phyloP scores from a whole-genome alignment of 2,113 vertebrate species.

The Alces alces region DNA sequence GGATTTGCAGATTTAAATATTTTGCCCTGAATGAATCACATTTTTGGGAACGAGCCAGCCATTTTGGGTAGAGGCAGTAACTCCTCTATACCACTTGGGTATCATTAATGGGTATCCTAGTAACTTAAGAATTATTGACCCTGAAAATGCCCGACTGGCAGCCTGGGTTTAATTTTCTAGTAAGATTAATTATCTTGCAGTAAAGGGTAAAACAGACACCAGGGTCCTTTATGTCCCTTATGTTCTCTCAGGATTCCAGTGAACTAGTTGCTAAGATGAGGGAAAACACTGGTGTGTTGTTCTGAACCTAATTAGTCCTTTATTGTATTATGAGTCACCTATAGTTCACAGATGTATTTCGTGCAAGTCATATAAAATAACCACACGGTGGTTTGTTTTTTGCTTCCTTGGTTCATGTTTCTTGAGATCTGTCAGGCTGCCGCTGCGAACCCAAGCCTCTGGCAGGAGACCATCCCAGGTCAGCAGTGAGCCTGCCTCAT shows the following conservation, averaged over 20 bases:
- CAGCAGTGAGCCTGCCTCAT: neutral
- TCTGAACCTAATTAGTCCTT: neutral
- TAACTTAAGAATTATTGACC: conserved; percentile 26
- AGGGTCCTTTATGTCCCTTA: neutral
- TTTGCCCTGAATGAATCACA: neutral
- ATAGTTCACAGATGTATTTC: neutral
- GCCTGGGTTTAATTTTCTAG: conserved; percentile 29
- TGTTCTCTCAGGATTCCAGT: neutral
- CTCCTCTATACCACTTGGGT: neutral
- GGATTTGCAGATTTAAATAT: conserved; percentile 12
- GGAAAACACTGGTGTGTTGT: conserved; percentile 7
- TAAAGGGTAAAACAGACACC: neutral
- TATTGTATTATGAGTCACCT: conserved; percentile 34
- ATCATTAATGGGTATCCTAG: conserved; percentile 22
- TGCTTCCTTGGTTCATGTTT: neutral
- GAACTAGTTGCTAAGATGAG: conserved; percentile 32
- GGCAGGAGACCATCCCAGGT: neutral
- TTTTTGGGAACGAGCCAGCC: neutral
- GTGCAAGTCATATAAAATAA: neutral
- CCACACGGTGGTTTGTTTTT: neutral
- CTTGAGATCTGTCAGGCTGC: neutral
- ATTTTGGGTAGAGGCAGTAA: neutral
- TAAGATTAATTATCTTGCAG: conserved; percentile 28
- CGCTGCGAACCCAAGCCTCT: neutral
- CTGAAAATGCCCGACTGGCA: neutral